Conservation (phyloP, 2,113 vertebrate species). For the Chauna torquata region DNA sequence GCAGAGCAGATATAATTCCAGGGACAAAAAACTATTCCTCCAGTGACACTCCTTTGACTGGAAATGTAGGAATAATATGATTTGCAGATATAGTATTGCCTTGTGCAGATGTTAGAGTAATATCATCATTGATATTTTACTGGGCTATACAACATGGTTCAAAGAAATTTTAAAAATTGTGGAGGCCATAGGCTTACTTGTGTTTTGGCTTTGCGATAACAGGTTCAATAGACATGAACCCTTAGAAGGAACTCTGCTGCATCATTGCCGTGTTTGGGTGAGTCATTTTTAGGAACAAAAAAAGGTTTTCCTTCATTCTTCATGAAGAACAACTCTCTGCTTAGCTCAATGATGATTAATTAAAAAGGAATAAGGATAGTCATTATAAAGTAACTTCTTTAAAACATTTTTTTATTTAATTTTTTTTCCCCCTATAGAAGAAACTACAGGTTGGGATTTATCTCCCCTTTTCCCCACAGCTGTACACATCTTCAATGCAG, state of each 20-base stretch:
- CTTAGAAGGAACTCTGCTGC: background rate
- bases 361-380: background rate
- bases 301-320: background rate
- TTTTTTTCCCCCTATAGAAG: background rate
- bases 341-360: background rate
- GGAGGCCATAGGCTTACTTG: background rate
- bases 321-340: background rate
- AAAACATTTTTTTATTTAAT: background rate
- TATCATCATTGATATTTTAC: background rate
- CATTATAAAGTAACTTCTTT: background rate
- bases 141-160: background rate
- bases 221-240: background rate
- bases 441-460: background rate
- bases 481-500: background rate
- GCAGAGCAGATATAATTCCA: background rate
- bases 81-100: background rate
- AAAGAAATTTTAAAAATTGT: background rate
- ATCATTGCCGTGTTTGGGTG: background rate
- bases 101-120: background rate
- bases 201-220: background rate
- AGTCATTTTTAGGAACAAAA: background rate
- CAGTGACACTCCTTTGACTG: background rate
- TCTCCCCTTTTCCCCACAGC: background rate
- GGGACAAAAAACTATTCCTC: background rate
- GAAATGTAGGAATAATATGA: background rate